phyloP scores from a whole-genome alignment of 2,113 vertebrate genomes.

The Narcine bancroftii region DNA sequence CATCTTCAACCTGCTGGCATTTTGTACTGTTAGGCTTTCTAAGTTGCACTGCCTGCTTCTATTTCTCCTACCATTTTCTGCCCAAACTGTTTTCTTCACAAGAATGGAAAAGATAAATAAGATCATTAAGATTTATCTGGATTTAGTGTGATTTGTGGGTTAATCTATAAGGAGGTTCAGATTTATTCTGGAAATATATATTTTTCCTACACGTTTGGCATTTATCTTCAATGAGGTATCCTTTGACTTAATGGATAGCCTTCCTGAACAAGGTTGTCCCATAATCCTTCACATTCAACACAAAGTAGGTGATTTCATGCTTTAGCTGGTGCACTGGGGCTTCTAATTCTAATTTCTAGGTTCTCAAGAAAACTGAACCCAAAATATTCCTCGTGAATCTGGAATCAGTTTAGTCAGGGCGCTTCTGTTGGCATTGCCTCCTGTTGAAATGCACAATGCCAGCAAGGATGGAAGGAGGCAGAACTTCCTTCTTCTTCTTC shows the following conservation, averaged over 20 bases:
- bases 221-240: background rate
- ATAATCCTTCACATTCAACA: background rate
- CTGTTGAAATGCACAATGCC: too few species aligned
- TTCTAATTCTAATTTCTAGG: background rate
- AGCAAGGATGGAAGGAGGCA: too few species aligned
- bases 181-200: background rate
- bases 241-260: background rate
- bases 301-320: background rate
- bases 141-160: background rate
- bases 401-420: too few species aligned
- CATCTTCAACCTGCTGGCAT: background rate
- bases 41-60: background rate
- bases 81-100: background rate
- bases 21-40: background rate
- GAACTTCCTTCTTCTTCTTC: background rate
- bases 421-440: too few species aligned
- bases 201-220: background rate
- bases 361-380: background rate
- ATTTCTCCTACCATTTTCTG: background rate
- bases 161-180: background rate
- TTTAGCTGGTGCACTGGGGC: background rate
- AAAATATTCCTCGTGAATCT: background rate
- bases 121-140: background rate
- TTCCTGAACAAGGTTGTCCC: background rate
- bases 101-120: background rate